Evolutionary conservation across 2,113 vertebrate species (phyloP), one percentile per base, ranked within the genome.

Genomic region (Triplophysa siluroides): DNA sequence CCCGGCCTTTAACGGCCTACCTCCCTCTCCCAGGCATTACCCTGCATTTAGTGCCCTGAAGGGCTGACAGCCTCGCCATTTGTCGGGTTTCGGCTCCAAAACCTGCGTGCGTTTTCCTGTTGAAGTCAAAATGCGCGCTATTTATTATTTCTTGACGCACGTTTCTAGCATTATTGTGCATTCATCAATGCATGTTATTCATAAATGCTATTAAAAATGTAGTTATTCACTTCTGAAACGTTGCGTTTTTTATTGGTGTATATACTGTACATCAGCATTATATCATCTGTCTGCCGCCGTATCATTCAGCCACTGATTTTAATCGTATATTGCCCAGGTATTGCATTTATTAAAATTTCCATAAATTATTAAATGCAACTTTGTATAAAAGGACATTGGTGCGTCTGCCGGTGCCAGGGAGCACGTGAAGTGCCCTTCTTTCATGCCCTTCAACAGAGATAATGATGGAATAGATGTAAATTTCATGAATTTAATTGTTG

Each of bases 1-100:
- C 83, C 80, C 24, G 45, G 83, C 83, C 81, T 82, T 78, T 84
- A 75, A 84, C 83, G 33, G 76, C 83, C 73, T 56, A 74, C 60
- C 76, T 72, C 64, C 67, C 71, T 83, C 78, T 77, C 82, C 41
- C 71, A 43, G 69, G 79, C 80, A 79, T 81, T 81, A 78, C 83
- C 80, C 76, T 75, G 73, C 66, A 77, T 77, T 77, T 77, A 77
- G 62, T 65, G 62, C 61, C 74, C 74, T 21, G 62, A 65, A 54
- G 74, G 45, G 74, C 74, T 77, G 75, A 65, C 75, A 62, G 71
- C 77, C 52, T 71, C 64, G 26, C 70, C 79, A 52, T 77, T 77
- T 50, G 73, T 21, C 47, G 58, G 47, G 61, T 75, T 64, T 65
- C 50, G 45, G 61, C 74, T 65, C 61, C 61, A 64, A 50, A 65